Evolutionary conservation across 2,888 invertebrate species (phyloP).

Genomic region (Drosophila fulvimacula): DNA sequence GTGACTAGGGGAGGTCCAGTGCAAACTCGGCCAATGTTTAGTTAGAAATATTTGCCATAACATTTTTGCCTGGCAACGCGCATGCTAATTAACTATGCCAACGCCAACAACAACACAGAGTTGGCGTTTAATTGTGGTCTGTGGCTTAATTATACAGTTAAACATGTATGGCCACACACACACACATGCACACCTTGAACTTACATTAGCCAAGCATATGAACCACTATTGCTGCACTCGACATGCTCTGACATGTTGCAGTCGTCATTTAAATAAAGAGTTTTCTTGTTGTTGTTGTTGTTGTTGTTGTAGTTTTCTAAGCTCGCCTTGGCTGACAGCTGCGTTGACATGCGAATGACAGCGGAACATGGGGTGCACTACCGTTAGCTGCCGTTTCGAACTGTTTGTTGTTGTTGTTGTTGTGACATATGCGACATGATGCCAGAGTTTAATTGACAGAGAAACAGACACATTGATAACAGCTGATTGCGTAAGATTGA

Average conservation of each 20-base stretch:
- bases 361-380: conserved; percentile 55
- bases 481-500: conserved; percentile 37
- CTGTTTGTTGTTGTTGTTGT: conserved; percentile 14
- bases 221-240: conserved; percentile 37
- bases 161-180: neutral
- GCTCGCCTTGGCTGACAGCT: conserved; percentile 52
- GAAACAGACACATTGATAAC: conserved; percentile 67
- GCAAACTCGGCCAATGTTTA: conserved; percentile 45
- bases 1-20: neutral
- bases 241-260: conserved; percentile 40
- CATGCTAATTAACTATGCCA: conserved; percentile 63
- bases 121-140: conserved; percentile 34
- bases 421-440: conserved; percentile 62
- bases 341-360: conserved; percentile 60
- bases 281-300: conserved; percentile 1
- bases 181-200: conserved; percentile 39
- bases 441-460: conserved; percentile 61
- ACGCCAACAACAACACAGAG: conserved; percentile 26
- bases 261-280: conserved; percentile 40
- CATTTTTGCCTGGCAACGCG: conserved; percentile 43
- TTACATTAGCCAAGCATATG: conserved; percentile 43
- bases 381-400: conserved; percentile 36
- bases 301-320: conserved; percentile 23
- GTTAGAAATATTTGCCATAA: conserved; percentile 47
- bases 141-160: conserved; percentile 51